phyloP scores from a whole-genome alignment of 2,797 vertebrate genomes.

The Furcifer pardalis region DNA sequence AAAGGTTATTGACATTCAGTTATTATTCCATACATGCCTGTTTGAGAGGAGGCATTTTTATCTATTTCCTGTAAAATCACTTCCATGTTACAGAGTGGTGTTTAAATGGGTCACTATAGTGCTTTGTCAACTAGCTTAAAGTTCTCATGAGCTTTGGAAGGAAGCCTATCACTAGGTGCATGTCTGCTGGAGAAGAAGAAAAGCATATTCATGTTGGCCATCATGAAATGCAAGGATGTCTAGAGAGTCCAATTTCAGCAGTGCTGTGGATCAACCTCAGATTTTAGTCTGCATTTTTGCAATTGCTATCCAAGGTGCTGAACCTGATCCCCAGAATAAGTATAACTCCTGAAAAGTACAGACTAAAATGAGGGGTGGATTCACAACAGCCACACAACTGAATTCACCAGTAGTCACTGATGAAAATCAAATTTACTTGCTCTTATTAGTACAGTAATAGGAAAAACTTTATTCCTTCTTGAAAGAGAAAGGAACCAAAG shows the following conservation, averaged over 20 bases:
- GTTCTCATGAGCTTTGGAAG: slow-evolving; percentile 32
- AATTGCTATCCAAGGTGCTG: too few species aligned
- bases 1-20: slow-evolving; percentile 11
- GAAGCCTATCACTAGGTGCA: slow-evolving; percentile 47
- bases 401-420: too few species aligned
- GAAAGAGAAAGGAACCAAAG: not conserved
- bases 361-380: too few species aligned
- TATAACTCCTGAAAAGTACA: too few species aligned
- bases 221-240: not conserved
- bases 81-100: not conserved
- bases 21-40: slow-evolving; percentile 29
- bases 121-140: slow-evolving; percentile 18
- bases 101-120: slow-evolving; percentile 19
- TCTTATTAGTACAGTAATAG: not conserved
- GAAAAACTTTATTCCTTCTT: slow-evolving; percentile 23
- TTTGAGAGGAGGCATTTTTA: not conserved
- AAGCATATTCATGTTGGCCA: slow-evolving; percentile 8
- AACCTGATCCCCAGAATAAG: too few species aligned
- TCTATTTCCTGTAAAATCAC: slow-evolving; percentile 35
- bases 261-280: too few species aligned
- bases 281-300: too few species aligned
- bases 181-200: slow-evolving; percentile 12
- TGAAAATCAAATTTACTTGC: too few species aligned
- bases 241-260: too few species aligned
- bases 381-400: too few species aligned